phyloP scores from a whole-genome alignment of 2,797 vertebrate species.

The Hyperoplus lanceolatus region DNA sequence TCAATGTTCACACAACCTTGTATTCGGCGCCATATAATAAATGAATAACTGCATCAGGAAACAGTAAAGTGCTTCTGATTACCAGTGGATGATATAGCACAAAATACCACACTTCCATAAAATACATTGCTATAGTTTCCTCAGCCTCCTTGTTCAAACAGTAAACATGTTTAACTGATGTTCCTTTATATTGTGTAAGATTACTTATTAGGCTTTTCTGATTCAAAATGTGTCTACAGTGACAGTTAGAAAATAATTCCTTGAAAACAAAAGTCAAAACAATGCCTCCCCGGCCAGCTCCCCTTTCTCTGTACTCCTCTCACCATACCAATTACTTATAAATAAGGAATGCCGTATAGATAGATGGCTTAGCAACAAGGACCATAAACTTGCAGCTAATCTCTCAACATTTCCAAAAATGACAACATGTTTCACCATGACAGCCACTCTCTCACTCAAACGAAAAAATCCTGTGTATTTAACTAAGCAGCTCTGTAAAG shows the following conservation, averaged over 20 bases:
- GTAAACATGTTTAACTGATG: neutral
- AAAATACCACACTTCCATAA: neutral
- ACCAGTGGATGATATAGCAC: neutral
- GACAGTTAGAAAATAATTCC: neutral
- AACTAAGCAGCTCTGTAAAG: neutral
- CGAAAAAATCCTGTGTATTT: constrained; percentile 6
- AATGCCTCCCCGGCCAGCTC: neutral
- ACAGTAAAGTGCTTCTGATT: neutral
- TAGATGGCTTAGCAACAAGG: constrained; percentile 35
- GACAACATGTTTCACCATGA: constrained; percentile 31
- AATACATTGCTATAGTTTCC: neutral
- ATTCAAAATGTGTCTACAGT: no score
- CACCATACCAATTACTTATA: constrained; percentile 44
- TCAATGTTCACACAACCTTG: neutral
- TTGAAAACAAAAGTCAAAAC: constrained; percentile 9
- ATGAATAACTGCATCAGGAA: neutral
- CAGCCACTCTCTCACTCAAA: neutral
- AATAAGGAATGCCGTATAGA: constrained; percentile 57
- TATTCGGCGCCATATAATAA: neutral
- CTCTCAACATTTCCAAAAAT: constrained; percentile 30
- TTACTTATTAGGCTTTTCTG: neutral
- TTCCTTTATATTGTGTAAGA: no score
- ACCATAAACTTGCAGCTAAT: constrained; percentile 4
- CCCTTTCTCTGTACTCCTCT: neutral
- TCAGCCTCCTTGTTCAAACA: neutral